A percentile compares a stretch with the other conserved stretches of the same genome.
phyloP scores from a whole-genome alignment of 1,140 invertebrate genomes.

The Ceratoteleas bidentatus region DNA sequence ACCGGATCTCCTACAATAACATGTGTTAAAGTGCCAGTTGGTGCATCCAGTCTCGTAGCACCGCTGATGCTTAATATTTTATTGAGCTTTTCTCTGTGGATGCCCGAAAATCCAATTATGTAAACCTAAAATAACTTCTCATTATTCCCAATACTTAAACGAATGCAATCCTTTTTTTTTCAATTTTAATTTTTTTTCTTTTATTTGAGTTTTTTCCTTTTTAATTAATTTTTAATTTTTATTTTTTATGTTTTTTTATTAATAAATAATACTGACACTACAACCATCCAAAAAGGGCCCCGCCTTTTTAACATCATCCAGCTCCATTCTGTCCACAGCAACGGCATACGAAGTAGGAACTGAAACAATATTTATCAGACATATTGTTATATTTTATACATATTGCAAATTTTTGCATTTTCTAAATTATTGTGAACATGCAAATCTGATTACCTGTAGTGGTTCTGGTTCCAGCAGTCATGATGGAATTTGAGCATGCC shows the following conservation, averaged over 20 bases:
- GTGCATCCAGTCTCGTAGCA: constrained; percentile 88
- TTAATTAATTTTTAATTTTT: no score
- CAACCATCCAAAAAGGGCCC: constrained; percentile 92
- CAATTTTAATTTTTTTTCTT: no score
- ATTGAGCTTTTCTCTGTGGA: constrained; percentile 87
- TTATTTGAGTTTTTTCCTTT: no score
- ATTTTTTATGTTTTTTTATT: no score
- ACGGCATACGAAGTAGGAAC: constrained; percentile 25
- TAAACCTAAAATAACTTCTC: constrained; percentile 85
- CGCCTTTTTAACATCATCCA: constrained; percentile 83
- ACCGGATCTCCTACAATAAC: constrained; percentile 86
- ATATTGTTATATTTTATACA: no score
- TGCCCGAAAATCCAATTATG: constrained; percentile 84
- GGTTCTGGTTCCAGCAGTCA: constrained; percentile 4
- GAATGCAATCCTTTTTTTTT: no score
- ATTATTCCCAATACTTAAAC: no score
- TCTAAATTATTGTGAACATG: constrained; percentile 5
- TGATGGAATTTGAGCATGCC: constrained; percentile 7
- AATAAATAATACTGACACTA: constrained; percentile 86
- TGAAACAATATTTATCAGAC: constrained; percentile 3
- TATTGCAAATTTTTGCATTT: no score
- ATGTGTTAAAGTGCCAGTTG: constrained; percentile 90
- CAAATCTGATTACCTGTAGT: constrained; percentile 7
- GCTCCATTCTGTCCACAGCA: constrained; percentile 34
- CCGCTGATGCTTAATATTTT: constrained; percentile 90